phyloP scores from a whole-genome alignment of 92 coral and sea anemone genomes.

The Isaurus tuberculatus region DNA sequence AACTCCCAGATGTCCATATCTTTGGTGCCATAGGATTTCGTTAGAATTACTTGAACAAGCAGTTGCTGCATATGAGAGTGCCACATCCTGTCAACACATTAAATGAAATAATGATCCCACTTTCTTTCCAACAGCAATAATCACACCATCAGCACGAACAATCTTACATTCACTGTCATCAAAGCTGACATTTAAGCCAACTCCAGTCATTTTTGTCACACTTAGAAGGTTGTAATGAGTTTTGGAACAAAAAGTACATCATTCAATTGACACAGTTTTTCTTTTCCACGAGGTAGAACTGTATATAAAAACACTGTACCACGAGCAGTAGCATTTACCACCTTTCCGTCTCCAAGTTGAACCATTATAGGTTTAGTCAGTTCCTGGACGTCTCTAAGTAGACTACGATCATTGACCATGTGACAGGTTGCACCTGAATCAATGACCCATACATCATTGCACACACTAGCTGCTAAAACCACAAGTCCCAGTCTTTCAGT shows the following conservation, averaged over 20 bases:
- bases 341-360: constrained; percentile 60
- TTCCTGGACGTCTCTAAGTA: background rate
- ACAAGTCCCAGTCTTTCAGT: constrained; percentile 63
- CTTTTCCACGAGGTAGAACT: constrained; percentile 56
- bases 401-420: constrained; percentile 24
- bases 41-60: constrained; percentile 41
- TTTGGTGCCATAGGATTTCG: constrained; percentile 63
- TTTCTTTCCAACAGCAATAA: constrained; percentile 61
- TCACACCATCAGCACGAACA: constrained; percentile 49
- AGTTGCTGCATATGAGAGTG: constrained; percentile 54
- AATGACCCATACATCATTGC: constrained; percentile 56
- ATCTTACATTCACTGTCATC: constrained; percentile 57
- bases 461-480: constrained; percentile 50
- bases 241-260: constrained; percentile 66
- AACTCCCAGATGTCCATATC: constrained; percentile 69
- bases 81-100: constrained; percentile 32
- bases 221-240: constrained; percentile 57
- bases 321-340: constrained; percentile 38
- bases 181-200: constrained; percentile 53
- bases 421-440: constrained; percentile 73
- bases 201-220: constrained; percentile 59
- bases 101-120: constrained; percentile 62
- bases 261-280: constrained; percentile 46
- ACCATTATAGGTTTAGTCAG: constrained; percentile 2
- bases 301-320: constrained; percentile 54